A percentile compares a stretch with the other conserved stretches of the same genome.
phyloP scores from a whole-genome alignment of 2,888 invertebrate genomes.

The Mactromeris polynyma region DNA sequence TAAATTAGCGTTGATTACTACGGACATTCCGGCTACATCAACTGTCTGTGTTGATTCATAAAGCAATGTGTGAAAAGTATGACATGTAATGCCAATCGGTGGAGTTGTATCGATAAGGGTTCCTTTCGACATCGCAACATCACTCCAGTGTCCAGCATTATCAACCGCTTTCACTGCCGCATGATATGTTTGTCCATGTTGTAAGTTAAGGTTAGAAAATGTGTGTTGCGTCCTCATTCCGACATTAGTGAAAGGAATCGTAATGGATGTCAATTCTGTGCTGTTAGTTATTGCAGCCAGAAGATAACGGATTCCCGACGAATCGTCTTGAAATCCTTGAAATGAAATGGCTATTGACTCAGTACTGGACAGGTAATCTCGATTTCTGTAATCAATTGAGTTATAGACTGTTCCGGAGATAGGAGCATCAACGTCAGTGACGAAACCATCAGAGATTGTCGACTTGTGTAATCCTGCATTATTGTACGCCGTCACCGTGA shows the following conservation, averaged over 20 bases:
- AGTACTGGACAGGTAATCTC: background rate
- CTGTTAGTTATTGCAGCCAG: conserved; percentile 22
- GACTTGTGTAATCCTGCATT: conserved; percentile 51
- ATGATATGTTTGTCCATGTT: conserved; percentile 53
- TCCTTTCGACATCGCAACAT: conserved; percentile 33
- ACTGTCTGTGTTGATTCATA: background rate
- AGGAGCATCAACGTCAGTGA: conserved; percentile 52
- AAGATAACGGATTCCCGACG: conserved; percentile 55
- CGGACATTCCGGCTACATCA: background rate
- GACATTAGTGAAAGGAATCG: background rate
- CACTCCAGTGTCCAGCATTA: conserved; percentile 60
- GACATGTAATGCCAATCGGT: conserved; percentile 57
- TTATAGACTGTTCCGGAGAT: conserved; percentile 56
- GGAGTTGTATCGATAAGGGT: conserved; percentile 62
- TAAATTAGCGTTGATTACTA: background rate
- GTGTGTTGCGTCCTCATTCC: conserved; percentile 25
- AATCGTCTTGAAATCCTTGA: conserved; percentile 63
- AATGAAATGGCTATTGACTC: conserved; percentile 41
- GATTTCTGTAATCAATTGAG: conserved; percentile 38
- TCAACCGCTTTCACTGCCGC: conserved; percentile 67
- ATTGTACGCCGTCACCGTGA: conserved; percentile 64
- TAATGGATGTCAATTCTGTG: background rate
- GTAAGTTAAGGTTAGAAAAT: conserved; percentile 46
- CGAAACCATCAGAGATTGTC: conserved; percentile 62
- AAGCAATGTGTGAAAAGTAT: background rate